These are phyloP conservation scores for Pagrus major DNA, from an alignment of 2,113 vertebrate genomes.

Conservation along the genomic window DNA sequence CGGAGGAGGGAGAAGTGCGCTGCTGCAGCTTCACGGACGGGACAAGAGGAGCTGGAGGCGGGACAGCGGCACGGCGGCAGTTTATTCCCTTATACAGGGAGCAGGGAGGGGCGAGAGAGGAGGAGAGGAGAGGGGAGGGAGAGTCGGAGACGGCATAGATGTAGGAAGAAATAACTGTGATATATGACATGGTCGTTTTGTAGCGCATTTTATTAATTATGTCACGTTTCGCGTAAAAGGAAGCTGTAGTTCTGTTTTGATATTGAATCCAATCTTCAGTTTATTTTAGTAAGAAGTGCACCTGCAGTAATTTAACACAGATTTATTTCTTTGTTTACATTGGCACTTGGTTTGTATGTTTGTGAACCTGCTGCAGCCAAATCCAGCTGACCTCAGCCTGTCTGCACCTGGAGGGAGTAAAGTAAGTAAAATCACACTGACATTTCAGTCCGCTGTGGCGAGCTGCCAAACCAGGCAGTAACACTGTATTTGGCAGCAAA, in stretches of 20 bases:
- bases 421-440: slow-evolving; percentile 39
- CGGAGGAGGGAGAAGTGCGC: slow-evolving; percentile 14
- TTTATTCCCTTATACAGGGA: slow-evolving; percentile 63
- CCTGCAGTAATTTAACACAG: background rate
- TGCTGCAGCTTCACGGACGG: slow-evolving; percentile 55
- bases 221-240: background rate
- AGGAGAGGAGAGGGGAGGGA: background rate
- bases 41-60: slow-evolving; percentile 59
- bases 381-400: background rate
- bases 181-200: background rate
- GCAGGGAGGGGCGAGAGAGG: slow-evolving; percentile 59
- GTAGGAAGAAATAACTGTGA: slow-evolving; percentile 4
- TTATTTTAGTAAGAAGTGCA: background rate
- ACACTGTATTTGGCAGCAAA: slow-evolving; percentile 47
- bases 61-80: slow-evolving; percentile 38
- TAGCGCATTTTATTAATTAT: background rate
- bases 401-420: slow-evolving; percentile 13
- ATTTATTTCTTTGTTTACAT: background rate
- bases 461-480: slow-evolving; percentile 23
- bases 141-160: slow-evolving; percentile 13
- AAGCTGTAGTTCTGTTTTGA: background rate
- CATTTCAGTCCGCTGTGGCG: slow-evolving; percentile 49
- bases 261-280: no score
- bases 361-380: background rate
- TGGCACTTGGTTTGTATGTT: background rate